phyloP scores from a whole-genome alignment of 2,797 vertebrate species.

The Gouania willdenowi region DNA sequence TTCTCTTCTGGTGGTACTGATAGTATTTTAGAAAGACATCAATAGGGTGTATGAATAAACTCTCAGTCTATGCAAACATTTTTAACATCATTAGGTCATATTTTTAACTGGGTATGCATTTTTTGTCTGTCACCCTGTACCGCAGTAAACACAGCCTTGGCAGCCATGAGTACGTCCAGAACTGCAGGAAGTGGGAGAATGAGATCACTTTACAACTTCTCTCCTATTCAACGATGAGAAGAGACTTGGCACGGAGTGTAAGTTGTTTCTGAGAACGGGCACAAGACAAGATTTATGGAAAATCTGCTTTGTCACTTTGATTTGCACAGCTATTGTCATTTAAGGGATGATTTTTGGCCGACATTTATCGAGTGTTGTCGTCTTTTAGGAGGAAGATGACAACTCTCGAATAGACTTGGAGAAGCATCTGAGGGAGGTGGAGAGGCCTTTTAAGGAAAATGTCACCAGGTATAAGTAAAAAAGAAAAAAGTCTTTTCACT shows the following conservation, averaged over 20 bases:
- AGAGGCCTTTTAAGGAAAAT: constrained; percentile 90
- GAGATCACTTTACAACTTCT: constrained; percentile 94
- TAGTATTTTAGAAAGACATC: too few species aligned
- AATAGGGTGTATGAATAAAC: too few species aligned
- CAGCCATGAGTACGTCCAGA: constrained; percentile 96
- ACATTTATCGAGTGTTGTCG: background rate
- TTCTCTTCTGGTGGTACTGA: too few species aligned
- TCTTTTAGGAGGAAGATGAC: constrained; percentile 86
- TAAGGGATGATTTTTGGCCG: too few species aligned
- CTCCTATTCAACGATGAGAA: constrained; percentile 77
- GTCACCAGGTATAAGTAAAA: constrained; percentile 82
- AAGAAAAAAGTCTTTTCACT: too few species aligned
- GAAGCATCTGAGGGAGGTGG: constrained; percentile 83
- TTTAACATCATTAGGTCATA: background rate
- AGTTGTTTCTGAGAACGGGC: too few species aligned
- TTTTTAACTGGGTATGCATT: constrained; percentile 9
- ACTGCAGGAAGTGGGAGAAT: constrained; percentile 93
- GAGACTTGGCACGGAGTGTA: constrained; percentile 87
- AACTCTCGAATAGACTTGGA: constrained; percentile 79
- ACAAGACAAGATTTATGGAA: background rate
- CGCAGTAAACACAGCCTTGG: constrained; percentile 91
- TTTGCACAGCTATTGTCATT: too few species aligned
- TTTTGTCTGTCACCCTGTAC: constrained; percentile 12
- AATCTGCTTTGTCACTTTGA: too few species aligned
- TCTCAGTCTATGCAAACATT: too few species aligned